phyloP scores from a whole-genome alignment of 2,113 vertebrate genomes.

The Halichoerus grypus region DNA sequence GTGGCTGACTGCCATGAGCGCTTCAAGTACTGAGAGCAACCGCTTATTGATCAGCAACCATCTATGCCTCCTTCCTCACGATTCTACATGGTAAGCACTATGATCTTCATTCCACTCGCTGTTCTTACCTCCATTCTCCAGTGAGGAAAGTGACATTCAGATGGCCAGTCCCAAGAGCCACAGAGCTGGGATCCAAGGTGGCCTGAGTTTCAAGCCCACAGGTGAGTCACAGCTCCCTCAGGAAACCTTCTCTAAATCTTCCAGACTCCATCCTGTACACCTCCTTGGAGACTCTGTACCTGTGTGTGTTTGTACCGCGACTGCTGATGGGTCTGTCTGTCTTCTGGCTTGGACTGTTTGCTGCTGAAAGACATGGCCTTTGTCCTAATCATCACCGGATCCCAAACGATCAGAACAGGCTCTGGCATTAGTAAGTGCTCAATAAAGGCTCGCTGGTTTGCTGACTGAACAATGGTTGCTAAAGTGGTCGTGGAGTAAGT shows the following conservation, averaged over 20 bases:
- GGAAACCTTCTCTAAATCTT: background rate
- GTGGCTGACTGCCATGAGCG: background rate
- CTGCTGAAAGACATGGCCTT: background rate
- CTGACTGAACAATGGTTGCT: background rate
- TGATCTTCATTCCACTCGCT: background rate
- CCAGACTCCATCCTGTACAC: background rate
- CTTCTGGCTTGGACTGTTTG: background rate
- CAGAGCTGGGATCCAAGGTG: background rate
- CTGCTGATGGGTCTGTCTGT: background rate
- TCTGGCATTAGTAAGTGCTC: background rate
- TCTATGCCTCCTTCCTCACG: background rate
- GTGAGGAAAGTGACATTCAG: background rate
- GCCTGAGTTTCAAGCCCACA: background rate
- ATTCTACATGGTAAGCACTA: background rate
- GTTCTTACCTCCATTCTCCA: background rate
- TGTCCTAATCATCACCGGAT: background rate
- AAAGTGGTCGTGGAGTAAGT: background rate
- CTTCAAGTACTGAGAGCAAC: background rate
- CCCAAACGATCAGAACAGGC: background rate
- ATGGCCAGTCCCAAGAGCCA: background rate
- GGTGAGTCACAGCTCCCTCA: background rate
- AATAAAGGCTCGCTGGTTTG: background rate
- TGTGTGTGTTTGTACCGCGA: background rate
- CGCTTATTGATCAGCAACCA: background rate
- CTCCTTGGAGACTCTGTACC: background rate